Evolutionary conservation across 2,113 vertebrate species (phyloP), one percentile per base, ranked within the genome.

Genomic region (Globicephala melas): DNA sequence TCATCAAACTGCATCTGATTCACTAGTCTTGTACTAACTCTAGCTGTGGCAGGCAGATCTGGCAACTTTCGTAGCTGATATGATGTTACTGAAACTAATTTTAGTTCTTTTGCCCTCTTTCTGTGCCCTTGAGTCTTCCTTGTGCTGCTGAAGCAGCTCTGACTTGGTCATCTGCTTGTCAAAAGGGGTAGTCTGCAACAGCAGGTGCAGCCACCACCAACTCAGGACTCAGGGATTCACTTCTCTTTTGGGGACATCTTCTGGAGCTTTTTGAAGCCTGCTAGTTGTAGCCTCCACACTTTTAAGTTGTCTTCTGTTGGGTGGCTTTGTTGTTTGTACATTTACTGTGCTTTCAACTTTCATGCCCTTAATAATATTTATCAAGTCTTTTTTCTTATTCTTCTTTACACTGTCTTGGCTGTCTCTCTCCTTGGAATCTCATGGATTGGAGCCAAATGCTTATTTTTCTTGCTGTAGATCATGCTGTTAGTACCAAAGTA

Each of bases 271-370:
- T 92, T 97, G 98, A 96, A 98, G 98, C 94, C 97, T 97, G 70
- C 97, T 98, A 85, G 94, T 96, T 65, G 97, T 97, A 67, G 98
- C 98, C 71, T 98, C 98, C 13, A 60, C 83, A 31, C 28, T 63
- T 89, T 53, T 96, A 38, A 86, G 55, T 21, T 85, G 83, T 20
- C 94, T 44, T 14, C 33, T 80, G 2, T 38, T 38, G 14, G 96
- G 95, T 1, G 98, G 96, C 94, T 90, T 97, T 21, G 4, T 81
- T 44, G 97, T 97, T 25, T 44, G 97, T 60, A 97, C 99, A 74
- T 95, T 98, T 96, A 98, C 99, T 96, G 97, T 98, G 47, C 98
- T 99, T 83, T 99, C 99, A 60, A 99, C 99, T 93, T 99, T 99
- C 99, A 99, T 99, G 82, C 70, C 89, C 89, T 99, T 98, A 47